Base-by-base conservation (phyloP, 1,140 invertebrate species). In the Atta cephalotes region DNA sequence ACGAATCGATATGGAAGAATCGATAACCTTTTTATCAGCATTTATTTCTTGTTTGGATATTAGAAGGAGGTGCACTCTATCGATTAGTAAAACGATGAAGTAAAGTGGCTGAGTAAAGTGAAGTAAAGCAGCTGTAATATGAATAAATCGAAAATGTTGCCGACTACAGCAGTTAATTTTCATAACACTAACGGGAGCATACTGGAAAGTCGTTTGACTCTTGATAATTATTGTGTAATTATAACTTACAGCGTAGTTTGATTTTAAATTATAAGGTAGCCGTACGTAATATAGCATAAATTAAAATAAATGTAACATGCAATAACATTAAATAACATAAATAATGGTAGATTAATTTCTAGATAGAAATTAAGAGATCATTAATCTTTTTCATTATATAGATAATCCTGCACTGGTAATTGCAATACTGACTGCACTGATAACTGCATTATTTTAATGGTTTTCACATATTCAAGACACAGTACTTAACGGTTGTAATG, bases 31-130 rank as follows among this genome's bases (percentile, higher is more conserved):
- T 58, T 35, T 58, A 31, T 2, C n/a, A 0, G 12, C 1, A 6
- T 16, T 28, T 58, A 58, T 16, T 76, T 76, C 12, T 28, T 39
- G 3, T 3, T 18, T 21, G 51, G 18, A 35, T 58, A 10, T 76
- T 28, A 74, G 18, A 21, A 16, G 16, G 12, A 62, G 14, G 28
- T 16, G 31, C 31, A 35, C n/a, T 45, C 39, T 31, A 28, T 45
- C 76, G 39, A 78, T 78, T 65, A 21, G 21, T 14, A 45, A n/a
- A 76, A 16, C n/a, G 28, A 58, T 39, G n/a, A 58, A 58, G n/a
- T 10, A 10, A 28, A 18, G 9, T 78, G 35, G 21, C 21, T 21
- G 21, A 21, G 21, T 21, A 21, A 21, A 21, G 21, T 21, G 21
- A 21, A 21, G 21, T 21, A 21, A 21, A 21, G 21, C 39, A 77